phyloP scores from a whole-genome alignment of 2,797 vertebrate species.

The Anguilla anguilla region DNA sequence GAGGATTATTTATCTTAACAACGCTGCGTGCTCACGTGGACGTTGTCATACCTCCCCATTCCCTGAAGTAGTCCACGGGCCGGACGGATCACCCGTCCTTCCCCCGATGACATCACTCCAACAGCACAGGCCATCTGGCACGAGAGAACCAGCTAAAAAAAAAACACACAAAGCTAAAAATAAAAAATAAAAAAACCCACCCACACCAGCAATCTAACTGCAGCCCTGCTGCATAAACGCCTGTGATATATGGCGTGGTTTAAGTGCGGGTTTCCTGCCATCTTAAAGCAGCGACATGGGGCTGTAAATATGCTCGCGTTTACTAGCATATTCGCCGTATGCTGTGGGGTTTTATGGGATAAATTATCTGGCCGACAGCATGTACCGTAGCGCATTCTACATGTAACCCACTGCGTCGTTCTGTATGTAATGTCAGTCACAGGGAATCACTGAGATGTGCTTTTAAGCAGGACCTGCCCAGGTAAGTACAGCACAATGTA shows the following conservation, averaged over 20 bases:
- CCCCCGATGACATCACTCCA: background rate
- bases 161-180: no score
- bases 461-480: background rate
- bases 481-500: no score
- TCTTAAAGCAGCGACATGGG: background rate
- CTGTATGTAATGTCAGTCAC: background rate
- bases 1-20: background rate
- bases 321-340: background rate
- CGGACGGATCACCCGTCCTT: background rate
- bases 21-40: background rate
- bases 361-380: background rate
- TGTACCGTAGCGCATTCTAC: background rate
- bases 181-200: background rate
- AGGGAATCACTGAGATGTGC: background rate
- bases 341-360: background rate
- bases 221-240: background rate
- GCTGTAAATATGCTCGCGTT: background rate
- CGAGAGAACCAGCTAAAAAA: background rate
- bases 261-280: background rate
- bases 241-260: background rate
- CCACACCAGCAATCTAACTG: background rate
- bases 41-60: background rate
- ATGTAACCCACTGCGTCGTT: background rate
- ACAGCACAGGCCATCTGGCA: background rate
- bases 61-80: background rate